Evolutionary conservation across 2,113 vertebrate species (phyloP).

Genomic region (Rutilus rutilus): DNA sequence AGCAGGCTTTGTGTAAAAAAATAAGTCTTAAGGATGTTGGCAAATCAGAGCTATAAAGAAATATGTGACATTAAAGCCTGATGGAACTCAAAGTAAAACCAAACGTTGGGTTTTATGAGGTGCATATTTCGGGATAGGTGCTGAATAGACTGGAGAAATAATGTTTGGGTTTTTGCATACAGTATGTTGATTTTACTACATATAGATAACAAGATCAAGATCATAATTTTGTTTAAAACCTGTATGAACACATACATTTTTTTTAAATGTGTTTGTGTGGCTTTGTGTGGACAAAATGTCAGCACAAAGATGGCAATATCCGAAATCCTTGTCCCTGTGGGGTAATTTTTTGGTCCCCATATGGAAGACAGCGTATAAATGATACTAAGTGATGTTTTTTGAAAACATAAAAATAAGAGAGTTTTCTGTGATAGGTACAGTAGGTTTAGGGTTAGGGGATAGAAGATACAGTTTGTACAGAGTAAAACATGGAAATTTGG

Average conservation of each 20-base stretch:
- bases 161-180: background rate
- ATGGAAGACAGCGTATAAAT: too few species aligned
- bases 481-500: too few species aligned
- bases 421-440: too few species aligned
- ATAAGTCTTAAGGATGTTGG: background rate
- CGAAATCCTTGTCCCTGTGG: too few species aligned
- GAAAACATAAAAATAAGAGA: too few species aligned
- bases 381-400: too few species aligned
- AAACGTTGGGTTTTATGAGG: background rate
- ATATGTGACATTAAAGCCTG: background rate
- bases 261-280: too few species aligned
- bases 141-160: background rate
- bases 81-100: background rate
- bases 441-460: too few species aligned
- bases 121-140: background rate
- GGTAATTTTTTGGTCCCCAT: too few species aligned
- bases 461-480: too few species aligned
- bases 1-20: background rate
- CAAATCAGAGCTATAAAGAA: background rate
- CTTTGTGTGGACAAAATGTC: too few species aligned
- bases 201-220: background rate
- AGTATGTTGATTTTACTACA: background rate
- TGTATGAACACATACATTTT: background rate
- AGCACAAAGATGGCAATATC: too few species aligned
- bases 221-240: background rate